Evolutionary conservation across 2,888 invertebrate genomes (phyloP).

Genomic region (Cremastobaeus sp.): DNA sequence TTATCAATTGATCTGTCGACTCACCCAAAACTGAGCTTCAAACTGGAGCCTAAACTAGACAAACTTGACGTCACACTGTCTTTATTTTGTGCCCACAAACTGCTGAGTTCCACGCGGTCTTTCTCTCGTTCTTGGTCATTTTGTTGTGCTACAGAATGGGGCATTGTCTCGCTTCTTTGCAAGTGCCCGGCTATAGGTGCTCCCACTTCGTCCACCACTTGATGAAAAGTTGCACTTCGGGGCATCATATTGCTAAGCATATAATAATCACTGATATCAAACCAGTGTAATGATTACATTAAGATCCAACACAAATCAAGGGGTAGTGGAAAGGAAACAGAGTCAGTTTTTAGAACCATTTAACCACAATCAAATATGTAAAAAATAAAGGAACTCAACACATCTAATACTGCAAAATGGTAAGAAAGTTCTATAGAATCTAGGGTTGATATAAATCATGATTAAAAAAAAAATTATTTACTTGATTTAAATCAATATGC

Average conservation of each 20-base stretch:
- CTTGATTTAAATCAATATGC: too few relatives aligned
- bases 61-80: conserved; percentile 85
- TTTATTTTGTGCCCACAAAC: conserved; percentile 76
- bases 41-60: conserved; percentile 88
- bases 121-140: conserved; percentile 76
- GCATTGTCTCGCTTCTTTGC: conserved; percentile 76
- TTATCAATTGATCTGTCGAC: conserved; percentile 2
- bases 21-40: conserved; percentile 92
- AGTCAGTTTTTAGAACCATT: too few relatives aligned
- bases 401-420: too few relatives aligned
- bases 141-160: conserved; percentile 76
- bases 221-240: conserved; percentile 78
- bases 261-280: conserved; percentile 45
- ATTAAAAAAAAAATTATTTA: too few relatives aligned
- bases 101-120: conserved; percentile 74
- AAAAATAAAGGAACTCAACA: too few relatives aligned
- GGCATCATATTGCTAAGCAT: conserved; percentile 70
- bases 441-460: too few relatives aligned
- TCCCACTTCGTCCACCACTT: conserved; percentile 72
- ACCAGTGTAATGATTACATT: conserved; percentile 23
- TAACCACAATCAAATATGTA: too few relatives aligned
- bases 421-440: too few relatives aligned
- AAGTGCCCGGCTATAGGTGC: conserved; percentile 70
- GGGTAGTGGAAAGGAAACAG: not conserved
- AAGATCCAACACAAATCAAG: conserved; percentile 22